These are phyloP conservation scores for Dascyllus trimaculatus DNA, from an alignment of 2,113 vertebrate genomes.

Conservation along the genomic window DNA sequence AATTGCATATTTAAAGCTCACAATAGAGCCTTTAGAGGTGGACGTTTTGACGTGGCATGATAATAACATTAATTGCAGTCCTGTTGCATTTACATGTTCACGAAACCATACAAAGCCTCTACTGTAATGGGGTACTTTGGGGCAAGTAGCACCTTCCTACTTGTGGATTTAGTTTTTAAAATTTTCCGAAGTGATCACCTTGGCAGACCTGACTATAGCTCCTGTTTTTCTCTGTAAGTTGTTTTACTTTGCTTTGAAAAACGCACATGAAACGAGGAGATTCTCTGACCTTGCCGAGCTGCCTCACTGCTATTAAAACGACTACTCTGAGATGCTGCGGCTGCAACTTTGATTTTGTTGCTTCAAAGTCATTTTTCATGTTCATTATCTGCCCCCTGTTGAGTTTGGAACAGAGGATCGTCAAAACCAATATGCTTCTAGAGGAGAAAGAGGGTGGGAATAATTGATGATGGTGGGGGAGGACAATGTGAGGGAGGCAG, in stretches of 20 bases:
- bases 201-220: too few relatives aligned
- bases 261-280: neutral
- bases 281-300: constrained; percentile 31
- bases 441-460: constrained; percentile 9
- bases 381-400: constrained; percentile 35
- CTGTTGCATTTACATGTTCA: too few relatives aligned
- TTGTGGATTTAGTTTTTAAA: too few relatives aligned
- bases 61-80: too few relatives aligned
- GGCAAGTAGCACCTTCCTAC: too few relatives aligned
- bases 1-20: neutral
- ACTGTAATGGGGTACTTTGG: too few relatives aligned
- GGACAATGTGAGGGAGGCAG: constrained; percentile 2
- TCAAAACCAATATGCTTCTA: constrained; percentile 51
- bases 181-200: too few relatives aligned
- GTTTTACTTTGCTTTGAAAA: constrained; percentile 24
- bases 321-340: constrained; percentile 10
- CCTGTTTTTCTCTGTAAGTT: too few relatives aligned
- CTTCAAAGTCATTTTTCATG: constrained; percentile 60
- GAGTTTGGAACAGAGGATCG: constrained; percentile 37
- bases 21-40: neutral
- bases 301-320: constrained; percentile 23
- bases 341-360: constrained; percentile 44
- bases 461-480: constrained; percentile 10
- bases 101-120: too few relatives aligned
- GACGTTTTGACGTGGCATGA: neutral